Evolutionary conservation across 2,888 invertebrate species (phyloP), one percentile per base, ranked within the genome.

Genomic region (Cataglyphis cursor): DNA sequence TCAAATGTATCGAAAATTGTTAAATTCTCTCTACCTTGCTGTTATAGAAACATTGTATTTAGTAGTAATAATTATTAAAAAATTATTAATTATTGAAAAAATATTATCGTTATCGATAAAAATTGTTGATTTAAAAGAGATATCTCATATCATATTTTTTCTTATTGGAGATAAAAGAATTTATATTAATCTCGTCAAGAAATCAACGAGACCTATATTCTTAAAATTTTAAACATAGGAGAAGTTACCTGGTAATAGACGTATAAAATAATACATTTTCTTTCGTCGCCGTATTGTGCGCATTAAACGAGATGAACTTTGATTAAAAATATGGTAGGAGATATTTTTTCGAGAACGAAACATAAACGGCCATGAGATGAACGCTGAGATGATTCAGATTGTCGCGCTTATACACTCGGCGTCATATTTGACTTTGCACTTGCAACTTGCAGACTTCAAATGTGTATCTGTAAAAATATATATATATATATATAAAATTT

Each of bases 21-120:
- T 57, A 24, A 38, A 73, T 41, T 59, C 59, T 74, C 18, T 3
- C 31, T n/a, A 21, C 5, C 44, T 74, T 35, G 31, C n/a, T n/a
- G 28, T 8, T 18, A 24, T 18, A 28, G 28, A 73, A n/a, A 66
- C 18, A 9, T 31, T n/a, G 48, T n/a, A 12, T 48, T 5, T 24
- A 9, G 3, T 15, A 59, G 61, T 24, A 73, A 73, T 41, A 61
- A 61, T 74, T 59, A 59, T 73, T 44, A 38, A 72, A 38, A 3
- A 31, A 31, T 31, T 31, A 31, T 31, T 31, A 31, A 31, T 31
- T 31, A 31, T 31, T 28, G 10, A 24, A 3, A 41, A 41, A 10
- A 41, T 15, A 18, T 12, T 41, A 15, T 44, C 31, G 28, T 12
- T 21, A n/a, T 35, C 5, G 10, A 70, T 0, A 31, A 54, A 35